A percentile compares a stretch with the other conserved stretches of the same genome.
phyloP scores from a whole-genome alignment of 2,888 invertebrate genomes.

The Pachymerium ferrugineum region DNA sequence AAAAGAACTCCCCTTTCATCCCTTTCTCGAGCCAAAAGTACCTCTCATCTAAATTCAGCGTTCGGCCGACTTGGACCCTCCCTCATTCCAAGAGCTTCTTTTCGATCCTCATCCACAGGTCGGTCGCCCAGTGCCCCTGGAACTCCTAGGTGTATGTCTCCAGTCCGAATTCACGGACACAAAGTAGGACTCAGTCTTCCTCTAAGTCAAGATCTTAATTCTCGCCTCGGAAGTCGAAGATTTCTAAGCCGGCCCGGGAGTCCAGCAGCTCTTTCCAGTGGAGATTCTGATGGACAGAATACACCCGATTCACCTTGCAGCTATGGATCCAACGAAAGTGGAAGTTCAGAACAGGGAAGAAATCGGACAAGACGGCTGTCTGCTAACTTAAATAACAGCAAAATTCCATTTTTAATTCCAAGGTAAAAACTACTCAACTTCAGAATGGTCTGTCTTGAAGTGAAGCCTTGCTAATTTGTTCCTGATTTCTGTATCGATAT shows the following conservation, averaged over 20 bases:
- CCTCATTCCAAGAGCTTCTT: conserved; percentile 13
- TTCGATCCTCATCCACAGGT: conserved; percentile 20
- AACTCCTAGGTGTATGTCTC: conserved; percentile 31
- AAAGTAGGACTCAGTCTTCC: conserved; percentile 27
- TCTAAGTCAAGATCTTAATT: conserved; percentile 20
- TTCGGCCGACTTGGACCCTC: conserved; percentile 25
- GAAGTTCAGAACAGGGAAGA: conserved; percentile 6
- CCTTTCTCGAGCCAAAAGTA: conserved; percentile 27
- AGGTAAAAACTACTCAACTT: conserved; percentile 28
- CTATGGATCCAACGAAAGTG: conserved; percentile 30
- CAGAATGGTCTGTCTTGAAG: conserved; percentile 16
- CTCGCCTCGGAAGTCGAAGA: conserved; percentile 1
- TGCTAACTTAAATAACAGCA: conserved; percentile 2
- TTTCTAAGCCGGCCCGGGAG: conserved; percentile 31
- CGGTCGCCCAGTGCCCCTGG: conserved; percentile 31
- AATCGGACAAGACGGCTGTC: conserved; percentile 28
- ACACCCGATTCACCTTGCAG: conserved; percentile 32
- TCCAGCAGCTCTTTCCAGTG: conserved; percentile 26
- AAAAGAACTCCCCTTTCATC: background rate
- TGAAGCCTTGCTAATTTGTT: conserved; percentile 3
- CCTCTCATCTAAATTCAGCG: conserved; percentile 11
- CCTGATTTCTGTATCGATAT: conserved; percentile 21
- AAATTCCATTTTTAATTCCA: conserved; percentile 30
- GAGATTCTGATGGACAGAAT: conserved; percentile 29
- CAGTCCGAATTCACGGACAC: background rate